These are phyloP conservation scores for Schizopygopsis pylzovi DNA, from an alignment of 2,797 vertebrate species.

Conservation along the genomic window DNA sequence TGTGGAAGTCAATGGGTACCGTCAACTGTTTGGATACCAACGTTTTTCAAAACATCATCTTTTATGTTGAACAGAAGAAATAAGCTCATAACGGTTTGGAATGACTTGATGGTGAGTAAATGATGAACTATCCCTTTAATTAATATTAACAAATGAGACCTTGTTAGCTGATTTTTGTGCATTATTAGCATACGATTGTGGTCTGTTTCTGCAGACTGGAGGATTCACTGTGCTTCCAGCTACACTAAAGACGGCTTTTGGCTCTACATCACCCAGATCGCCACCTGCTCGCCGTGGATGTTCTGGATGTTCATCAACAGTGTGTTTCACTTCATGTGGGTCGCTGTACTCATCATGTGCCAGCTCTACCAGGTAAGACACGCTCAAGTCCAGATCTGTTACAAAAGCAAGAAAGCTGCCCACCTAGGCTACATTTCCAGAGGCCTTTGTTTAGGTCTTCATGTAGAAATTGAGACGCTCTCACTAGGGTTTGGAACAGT, in stretches of 20 bases:
- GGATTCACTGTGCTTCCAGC: conserved; percentile 91
- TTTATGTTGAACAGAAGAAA: background rate
- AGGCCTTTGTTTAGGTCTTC: background rate
- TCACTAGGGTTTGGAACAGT: no score
- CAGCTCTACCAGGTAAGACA: conserved; percentile 94
- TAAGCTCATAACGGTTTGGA: background rate
- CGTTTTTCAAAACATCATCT: background rate
- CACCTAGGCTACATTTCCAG: background rate
- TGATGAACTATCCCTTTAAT: background rate
- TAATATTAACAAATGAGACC: background rate
- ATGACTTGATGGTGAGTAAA: no score
- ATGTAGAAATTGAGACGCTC: no score
- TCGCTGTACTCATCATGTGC: conserved; percentile 98
- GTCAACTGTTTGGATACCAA: background rate
- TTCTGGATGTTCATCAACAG: conserved; percentile 99
- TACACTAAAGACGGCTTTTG: conserved; percentile 96
- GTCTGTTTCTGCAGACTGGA: conserved; percentile 85
- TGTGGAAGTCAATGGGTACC: background rate
- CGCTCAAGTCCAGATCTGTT: background rate
- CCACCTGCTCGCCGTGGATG: conserved; percentile 98
- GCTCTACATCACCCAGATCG: conserved; percentile 96
- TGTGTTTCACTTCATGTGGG: conserved; percentile 99
- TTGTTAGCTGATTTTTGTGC: no score
- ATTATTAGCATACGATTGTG: background rate
- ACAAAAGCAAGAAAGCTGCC: background rate